Conservation (phyloP, 2,797 vertebrate species). For the Hemitrygon akajei region DNA sequence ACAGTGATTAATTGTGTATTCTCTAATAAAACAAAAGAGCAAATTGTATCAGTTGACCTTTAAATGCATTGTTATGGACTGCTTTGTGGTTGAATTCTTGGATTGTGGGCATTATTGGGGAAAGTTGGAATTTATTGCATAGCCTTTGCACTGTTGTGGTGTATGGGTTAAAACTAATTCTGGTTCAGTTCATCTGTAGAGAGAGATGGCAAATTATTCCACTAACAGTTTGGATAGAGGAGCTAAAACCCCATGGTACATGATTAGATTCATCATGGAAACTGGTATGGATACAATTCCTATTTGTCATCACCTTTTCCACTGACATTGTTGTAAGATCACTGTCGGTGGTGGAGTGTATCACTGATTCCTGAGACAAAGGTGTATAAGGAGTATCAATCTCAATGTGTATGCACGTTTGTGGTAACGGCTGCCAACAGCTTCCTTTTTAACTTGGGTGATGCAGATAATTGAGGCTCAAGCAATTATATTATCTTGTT, state of each 20-base stretch:
- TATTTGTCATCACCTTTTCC: not conserved
- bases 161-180: not conserved
- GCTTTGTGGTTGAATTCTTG: not conserved
- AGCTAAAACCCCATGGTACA: not conserved
- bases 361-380: not conserved
- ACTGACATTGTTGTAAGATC: not conserved
- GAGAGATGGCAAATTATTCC: not conserved
- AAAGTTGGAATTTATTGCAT: not conserved
- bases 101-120: not conserved
- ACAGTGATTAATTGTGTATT: no score
- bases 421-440: not conserved
- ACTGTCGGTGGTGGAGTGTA: not conserved
- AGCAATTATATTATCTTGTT: not conserved
- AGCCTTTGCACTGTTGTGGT: not conserved
- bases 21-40: not conserved
- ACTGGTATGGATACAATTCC: not conserved
- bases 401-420: not conserved
- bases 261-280: not conserved
- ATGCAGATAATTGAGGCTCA: not conserved
- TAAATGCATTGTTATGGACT: not conserved
- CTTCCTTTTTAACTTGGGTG: not conserved
- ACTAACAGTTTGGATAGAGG: not conserved
- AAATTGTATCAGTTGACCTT: not conserved
- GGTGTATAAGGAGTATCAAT: no score
- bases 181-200: not conserved